Evolutionary conservation across 2,797 vertebrate species (phyloP), one percentile per base, ranked within the genome.

Genomic region (Scyliorhinus canicula): DNA sequence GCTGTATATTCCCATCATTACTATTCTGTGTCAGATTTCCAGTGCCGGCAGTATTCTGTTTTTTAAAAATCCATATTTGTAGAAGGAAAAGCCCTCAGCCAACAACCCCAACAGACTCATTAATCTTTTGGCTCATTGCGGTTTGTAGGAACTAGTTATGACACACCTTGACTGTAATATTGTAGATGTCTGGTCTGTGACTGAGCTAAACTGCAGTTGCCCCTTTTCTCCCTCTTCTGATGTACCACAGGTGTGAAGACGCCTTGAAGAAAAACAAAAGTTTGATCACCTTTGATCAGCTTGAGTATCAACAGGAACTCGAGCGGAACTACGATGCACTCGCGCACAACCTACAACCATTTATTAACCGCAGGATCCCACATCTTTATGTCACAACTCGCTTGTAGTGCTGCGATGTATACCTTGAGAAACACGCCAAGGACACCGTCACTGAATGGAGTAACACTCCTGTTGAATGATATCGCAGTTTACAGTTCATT

Each of bases 241-340:
- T 57, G n/a, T 91, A 26, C 44, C 63, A 26, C 60, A 91, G 99
- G 96, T 99, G 99, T 95, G 99, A 99, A 96, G 99, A 99, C n/a
- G 99, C 99, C 88, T 97, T 99, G 71, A 98, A 99, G 55, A 99
- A 99, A 97, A 99, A 99, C 96, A 99, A 99, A 97, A 99, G 98
- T 96, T 97, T 99, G 96, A 99, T 99, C 1, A 99, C 99, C 40
- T 98, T 98, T 0, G 99, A 99, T 97, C 99, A 99, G 96, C 99
- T 99, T 95, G 99, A 99, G 91, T 99, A 99, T 96, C 99, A 99
- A 97, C 97, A 99, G 47, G 99, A 99, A 96, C 97, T 99, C 95
- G 99, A 99, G 97, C 98, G 99, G 96, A 99, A 99, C 95, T 99
- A 99, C 95, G 99, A 99, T 96, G 97, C 99, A 67, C 97, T 99